Conservation (phyloP, 30 jellyfish, hydroid and myxozoan species). For the Cassiopea andromeda region DNA sequence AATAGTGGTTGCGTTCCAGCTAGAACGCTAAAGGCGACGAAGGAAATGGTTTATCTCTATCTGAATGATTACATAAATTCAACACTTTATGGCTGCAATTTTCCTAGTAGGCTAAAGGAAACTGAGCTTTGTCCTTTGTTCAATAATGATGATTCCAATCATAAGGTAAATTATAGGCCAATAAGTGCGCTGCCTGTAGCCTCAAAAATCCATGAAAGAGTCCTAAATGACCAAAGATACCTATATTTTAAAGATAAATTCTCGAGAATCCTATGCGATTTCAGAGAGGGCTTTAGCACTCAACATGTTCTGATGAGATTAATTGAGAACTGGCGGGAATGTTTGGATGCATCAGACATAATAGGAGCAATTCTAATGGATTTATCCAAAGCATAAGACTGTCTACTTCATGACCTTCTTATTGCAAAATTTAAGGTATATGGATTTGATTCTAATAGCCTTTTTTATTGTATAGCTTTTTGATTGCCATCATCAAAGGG, state of each 20-base stretch:
- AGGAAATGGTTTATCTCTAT: constrained; percentile 11
- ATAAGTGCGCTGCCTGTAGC: constrained; percentile 8
- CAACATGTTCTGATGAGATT: constrained; percentile 4
- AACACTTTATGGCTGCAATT: not conserved
- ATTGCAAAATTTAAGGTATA: constrained; percentile 52
- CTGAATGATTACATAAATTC: not conserved
- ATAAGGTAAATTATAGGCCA: constrained; percentile 15
- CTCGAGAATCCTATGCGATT: constrained; percentile 1
- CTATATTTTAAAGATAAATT: not conserved
- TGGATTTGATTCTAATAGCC: constrained; percentile 20
- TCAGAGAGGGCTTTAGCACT: constrained; percentile 25
- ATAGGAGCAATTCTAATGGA: constrained; percentile 50
- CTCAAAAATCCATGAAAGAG: constrained; percentile 9
- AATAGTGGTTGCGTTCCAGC: constrained; percentile 16
- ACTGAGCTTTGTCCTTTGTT: constrained; percentile 6
- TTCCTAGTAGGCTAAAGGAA: constrained; percentile 2
- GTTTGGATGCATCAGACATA: constrained; percentile 47
- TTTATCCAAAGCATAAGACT: constrained; percentile 57
- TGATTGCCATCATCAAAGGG: constrained; percentile 35
- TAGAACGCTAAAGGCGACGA: not conserved
- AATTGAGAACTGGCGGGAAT: constrained; percentile 23
- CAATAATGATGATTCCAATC: not conserved
- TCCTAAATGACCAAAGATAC: not conserved
- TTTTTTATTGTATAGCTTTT: constrained; percentile 18
- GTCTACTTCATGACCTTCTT: constrained; percentile 66